phyloP scores from a whole-genome alignment of 2,888 invertebrate genomes.

The Steinernema scapterisci region DNA sequence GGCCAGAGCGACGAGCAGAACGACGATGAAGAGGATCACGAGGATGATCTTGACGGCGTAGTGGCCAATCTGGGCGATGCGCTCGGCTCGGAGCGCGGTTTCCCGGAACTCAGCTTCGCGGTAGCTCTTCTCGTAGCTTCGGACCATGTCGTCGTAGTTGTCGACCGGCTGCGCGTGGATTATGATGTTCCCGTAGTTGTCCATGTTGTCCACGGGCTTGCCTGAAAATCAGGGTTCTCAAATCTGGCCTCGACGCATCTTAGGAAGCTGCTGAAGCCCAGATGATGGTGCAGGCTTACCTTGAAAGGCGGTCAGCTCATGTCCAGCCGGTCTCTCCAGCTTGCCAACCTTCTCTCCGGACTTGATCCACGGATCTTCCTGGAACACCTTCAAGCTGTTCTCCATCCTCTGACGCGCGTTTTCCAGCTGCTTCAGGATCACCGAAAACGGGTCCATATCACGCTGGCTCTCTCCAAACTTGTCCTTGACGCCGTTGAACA shows the following conservation, averaged over 20 bases:
- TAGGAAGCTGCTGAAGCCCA: too few species aligned
- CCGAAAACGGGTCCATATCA: neutral
- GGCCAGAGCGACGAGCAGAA: constrained; percentile 8
- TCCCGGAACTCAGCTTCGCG: neutral
- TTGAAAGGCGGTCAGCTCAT: neutral
- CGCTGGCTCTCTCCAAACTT: neutral
- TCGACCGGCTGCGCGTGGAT: neutral
- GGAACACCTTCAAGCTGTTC: neutral
- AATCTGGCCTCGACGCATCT: too few species aligned
- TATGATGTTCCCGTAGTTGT: neutral
- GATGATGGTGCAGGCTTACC: neutral
- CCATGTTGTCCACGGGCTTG: neutral
- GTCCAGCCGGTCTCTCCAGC: constrained; percentile 4
- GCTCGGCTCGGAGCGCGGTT: constrained; percentile 2
- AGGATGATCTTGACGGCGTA: constrained; percentile 17
- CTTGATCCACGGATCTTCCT: neutral
- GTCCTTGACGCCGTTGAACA: too few species aligned
- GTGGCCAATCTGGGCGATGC: constrained; percentile 20
- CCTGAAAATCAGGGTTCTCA: neutral
- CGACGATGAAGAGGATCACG: constrained; percentile 12
- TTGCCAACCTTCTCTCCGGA: neutral
- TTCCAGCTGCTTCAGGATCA: neutral
- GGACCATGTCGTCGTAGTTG: neutral
- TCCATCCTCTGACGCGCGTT: neutral
- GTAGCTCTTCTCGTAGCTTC: neutral